Base-by-base conservation (phyloP, 2,797 vertebrate species). In the Pangasius krempfi region DNA sequence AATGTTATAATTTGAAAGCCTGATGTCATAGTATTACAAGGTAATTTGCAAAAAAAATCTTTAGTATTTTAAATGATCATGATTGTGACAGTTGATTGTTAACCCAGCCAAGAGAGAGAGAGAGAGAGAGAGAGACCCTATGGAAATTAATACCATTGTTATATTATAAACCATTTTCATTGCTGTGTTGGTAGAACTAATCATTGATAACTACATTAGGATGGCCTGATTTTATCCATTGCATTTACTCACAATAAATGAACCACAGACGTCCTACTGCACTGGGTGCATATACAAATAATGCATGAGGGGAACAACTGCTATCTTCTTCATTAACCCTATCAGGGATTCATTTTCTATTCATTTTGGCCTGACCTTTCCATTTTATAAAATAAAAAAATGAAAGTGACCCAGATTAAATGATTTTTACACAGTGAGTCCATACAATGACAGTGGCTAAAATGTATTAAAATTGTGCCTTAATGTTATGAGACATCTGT, bases 401-500 rank as follows among this genome's bases (percentile, higher is more conserved):
- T 14, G 18, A 44, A 70, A 40, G 64, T 52, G 8, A 84, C 16
- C 40, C 54, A 60, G 16, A 50, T 84, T 20, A 68, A 84, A 84
- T 84, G 27, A 68, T 84, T 68, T 66, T 84, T 54, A 62, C 30
- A 73, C 58, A 70, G 47, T 84, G 37, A 56, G 18, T 33, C 64
- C 75, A 70, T 44, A 33, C 68, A 88, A 4, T 13, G 14, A 88
- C 47, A 73, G 64, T 44, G 79, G 78, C 70, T 62, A 60, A 81
- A 62, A 86, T 79, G 68, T 88, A 81, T 86, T 89, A 54, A 85
- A 84, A 88, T 91, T 89, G 89, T 13, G 56, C 56, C 78, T 81
- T 86, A 87, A 84, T 86, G 64, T 83, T 79, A 85, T 47, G 64
- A 62, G 91, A 90, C 86, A 89, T 88, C 84, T 89, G 91, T 90